A percentile compares a stretch with the other conserved stretches of the same genome.
These are phyloP conservation scores for Hyperopisus bebe DNA, from an alignment of 2,113 vertebrate genomes.

Conservation along the genomic window DNA sequence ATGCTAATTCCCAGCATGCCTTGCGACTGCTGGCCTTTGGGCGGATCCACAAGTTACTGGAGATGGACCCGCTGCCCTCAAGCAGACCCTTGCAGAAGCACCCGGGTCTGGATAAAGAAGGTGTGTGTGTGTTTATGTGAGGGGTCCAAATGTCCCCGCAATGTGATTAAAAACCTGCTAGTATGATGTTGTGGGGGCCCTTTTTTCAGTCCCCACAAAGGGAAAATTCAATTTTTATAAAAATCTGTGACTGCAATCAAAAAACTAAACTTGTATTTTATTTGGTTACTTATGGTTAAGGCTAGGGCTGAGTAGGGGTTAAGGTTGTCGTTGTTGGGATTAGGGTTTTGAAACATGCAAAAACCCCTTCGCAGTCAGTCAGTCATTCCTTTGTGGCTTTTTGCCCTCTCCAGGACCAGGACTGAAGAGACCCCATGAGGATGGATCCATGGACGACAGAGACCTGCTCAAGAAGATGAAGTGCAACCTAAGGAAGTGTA, in stretches of 20 bases:
- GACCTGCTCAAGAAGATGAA: constrained; percentile 99
- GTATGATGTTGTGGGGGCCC: not conserved
- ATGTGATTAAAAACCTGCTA: not conserved
- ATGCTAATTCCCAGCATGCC: constrained; percentile 68
- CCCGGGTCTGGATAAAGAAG: constrained; percentile 94
- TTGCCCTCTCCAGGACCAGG: constrained; percentile 56
- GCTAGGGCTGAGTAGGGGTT: not conserved
- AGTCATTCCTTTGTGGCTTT: not conserved
- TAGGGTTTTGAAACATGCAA: not conserved
- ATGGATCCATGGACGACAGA: constrained; percentile 84
- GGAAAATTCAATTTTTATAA: not conserved
- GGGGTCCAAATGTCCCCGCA: not conserved
- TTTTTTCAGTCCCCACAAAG: not conserved
- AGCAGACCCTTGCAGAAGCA: constrained; percentile 95
- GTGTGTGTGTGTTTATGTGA: constrained; percentile 52
- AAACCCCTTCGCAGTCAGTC: not conserved
- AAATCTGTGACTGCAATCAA: not conserved
- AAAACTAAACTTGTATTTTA: not conserved
- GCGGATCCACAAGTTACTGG: constrained; percentile 95
- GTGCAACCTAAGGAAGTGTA: constrained; percentile 93
- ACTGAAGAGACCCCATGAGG: constrained; percentile 92
- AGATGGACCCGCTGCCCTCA: constrained; percentile 96
- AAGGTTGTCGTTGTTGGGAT: not conserved
- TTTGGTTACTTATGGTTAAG: not conserved
- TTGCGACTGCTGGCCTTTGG: constrained; percentile 94